Evolutionary conservation across 2,888 invertebrate species (phyloP).

Genomic region (Leucania comma): DNA sequence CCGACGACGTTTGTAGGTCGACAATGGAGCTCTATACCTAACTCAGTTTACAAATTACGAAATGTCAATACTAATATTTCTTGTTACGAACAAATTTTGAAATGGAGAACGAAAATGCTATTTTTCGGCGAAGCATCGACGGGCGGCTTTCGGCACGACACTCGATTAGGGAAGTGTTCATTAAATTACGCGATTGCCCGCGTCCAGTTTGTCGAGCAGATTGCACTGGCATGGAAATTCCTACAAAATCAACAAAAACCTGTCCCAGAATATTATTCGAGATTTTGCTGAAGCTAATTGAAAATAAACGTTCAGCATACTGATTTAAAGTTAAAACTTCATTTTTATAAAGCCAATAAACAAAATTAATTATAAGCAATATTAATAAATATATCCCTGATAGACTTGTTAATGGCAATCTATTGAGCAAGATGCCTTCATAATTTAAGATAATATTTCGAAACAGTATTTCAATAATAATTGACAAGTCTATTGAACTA

Average conservation of each 20-base stretch:
- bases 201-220: conserved; percentile 83
- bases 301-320: conserved; percentile 71
- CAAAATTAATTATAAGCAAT: conserved; percentile 29
- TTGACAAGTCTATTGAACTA: conserved; percentile 20
- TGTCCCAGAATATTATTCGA: conserved; percentile 54
- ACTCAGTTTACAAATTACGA: conserved; percentile 48
- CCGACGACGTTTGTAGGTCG: conserved; percentile 14
- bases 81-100: conserved; percentile 54
- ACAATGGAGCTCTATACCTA: conserved; percentile 12
- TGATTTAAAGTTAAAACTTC: conserved; percentile 40
- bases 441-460: conserved; percentile 25
- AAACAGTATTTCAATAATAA: conserved; percentile 17
- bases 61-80: conserved; percentile 52
- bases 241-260: conserved; percentile 75
- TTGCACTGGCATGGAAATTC: conserved; percentile 80
- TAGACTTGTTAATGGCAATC: conserved; percentile 22
- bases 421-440: conserved; percentile 18
- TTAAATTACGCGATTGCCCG: conserved; percentile 87
- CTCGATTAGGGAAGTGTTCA: conserved; percentile 88
- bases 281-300: conserved; percentile 70
- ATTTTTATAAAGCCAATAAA: conserved; percentile 33
- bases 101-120: conserved; percentile 74
- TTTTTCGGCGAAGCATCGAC: conserved; percentile 72
- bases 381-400: conserved; percentile 11
- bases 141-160: conserved; percentile 77